These are phyloP conservation scores for Forpus xanthops DNA, from an alignment of 2,797 vertebrate species.

Conservation along the genomic window DNA sequence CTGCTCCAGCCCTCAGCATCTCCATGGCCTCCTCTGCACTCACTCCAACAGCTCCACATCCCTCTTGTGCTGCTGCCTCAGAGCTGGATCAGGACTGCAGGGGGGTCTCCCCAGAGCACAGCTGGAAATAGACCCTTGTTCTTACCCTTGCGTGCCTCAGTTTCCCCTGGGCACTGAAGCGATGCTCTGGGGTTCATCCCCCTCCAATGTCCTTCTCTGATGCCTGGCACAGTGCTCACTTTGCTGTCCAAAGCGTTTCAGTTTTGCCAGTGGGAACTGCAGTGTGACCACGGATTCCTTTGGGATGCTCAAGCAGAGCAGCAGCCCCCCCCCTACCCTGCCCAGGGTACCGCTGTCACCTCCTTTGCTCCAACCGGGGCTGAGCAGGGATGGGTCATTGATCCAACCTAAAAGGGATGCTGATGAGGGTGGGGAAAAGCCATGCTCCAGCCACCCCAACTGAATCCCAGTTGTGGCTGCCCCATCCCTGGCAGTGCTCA, in stretches of 20 bases:
- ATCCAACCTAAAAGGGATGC: background rate
- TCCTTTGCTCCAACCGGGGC: rapidly evolving
- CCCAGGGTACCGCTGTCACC: rapidly evolving
- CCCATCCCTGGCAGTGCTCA: background rate
- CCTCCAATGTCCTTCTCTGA: background rate
- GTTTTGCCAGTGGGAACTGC: background rate
- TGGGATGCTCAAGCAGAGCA: background rate
- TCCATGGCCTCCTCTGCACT: background rate
- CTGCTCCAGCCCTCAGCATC: no score
- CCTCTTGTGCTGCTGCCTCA: background rate
- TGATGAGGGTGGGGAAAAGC: background rate
- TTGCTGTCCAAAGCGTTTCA: background rate
- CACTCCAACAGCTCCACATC: background rate
- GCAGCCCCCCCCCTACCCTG: background rate
- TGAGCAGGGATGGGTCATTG: background rate
- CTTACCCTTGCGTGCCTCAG: background rate
- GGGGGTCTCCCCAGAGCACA: background rate
- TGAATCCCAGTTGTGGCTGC: background rate
- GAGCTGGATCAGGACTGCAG: background rate
- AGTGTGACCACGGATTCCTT: rapidly evolving
- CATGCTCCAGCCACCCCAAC: background rate
- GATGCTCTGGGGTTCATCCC: background rate
- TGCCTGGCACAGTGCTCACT: rapidly evolving
- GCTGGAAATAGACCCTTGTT: background rate
- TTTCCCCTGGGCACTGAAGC: rapidly evolving